Percentiles rank a stretch among this genome's conserved stretches.
phyloP scores from a whole-genome alignment of 2,113 vertebrate species.

The Bubo bubo region DNA sequence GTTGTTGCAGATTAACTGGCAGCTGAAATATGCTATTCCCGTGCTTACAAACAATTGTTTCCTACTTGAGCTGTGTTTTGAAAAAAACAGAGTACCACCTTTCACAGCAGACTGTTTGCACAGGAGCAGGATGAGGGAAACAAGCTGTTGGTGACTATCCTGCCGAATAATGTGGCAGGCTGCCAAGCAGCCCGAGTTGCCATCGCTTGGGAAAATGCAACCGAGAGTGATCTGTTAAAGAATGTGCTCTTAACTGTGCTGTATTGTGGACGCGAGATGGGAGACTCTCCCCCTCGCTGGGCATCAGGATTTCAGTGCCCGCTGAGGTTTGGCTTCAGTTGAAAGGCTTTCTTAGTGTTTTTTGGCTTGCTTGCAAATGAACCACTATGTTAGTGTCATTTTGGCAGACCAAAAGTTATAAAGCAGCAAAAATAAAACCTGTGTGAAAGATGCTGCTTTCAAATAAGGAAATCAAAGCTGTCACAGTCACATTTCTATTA shows the following conservation, averaged over 20 bases:
- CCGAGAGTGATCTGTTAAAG: not conserved
- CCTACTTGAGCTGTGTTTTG: not conserved
- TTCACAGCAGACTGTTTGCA: not conserved
- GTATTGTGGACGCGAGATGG: not conserved
- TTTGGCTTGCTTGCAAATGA: not conserved
- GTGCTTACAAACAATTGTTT: not conserved
- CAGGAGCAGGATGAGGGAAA: not conserved
- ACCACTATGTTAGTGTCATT: rapidly evolving
- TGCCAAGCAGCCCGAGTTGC: not conserved
- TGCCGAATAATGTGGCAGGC: not conserved
- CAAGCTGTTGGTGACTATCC: not conserved
- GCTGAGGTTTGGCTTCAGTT: not conserved
- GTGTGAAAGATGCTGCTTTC: not conserved
- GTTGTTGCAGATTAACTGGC: not conserved
- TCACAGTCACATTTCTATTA: not conserved
- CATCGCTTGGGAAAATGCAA: not conserved
- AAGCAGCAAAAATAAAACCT: not conserved
- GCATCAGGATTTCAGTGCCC: not conserved
- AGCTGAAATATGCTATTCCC: not conserved
- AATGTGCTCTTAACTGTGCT: not conserved
- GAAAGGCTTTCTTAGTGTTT: not conserved
- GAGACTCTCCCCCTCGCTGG: rapidly evolving
- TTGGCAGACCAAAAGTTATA: not conserved
- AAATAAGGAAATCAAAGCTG: not conserved
- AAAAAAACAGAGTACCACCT: not conserved